Base-by-base conservation (phyloP, 92 coral and sea anemone species). In the Bergia sp. region DNA sequence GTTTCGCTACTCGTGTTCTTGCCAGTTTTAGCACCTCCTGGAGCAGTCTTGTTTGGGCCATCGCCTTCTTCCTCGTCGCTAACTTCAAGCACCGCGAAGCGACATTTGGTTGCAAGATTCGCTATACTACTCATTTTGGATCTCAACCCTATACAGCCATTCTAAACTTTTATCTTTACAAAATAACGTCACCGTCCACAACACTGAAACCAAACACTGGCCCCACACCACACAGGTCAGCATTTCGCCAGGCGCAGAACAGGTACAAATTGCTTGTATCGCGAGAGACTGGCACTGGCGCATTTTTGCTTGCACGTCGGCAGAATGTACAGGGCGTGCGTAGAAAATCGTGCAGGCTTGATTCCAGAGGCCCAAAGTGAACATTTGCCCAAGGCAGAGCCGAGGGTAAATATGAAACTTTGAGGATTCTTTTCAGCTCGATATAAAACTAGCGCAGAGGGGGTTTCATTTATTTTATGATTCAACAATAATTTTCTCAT, bases 41-140 rank as follows among this genome's bases (percentile, higher is more conserved):
- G 23, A 0, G 66, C 38, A 12, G 43, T 38, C 16, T 36, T 44
- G 45, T 45, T 49, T 45, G 79, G 10, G 18, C 78, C 29, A 36
- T 84, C 87, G 2, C 67, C 29, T 71, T 84, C 65, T 29, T 84
- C 87, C 15, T 84, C 87, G 66, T 84, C 87, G 43, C 79, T 84
- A n/a, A 84, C 53, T 36, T 37, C 75, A 71, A 84, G 87, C 87
- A 71, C 87, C 40, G 87, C 79, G 37, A 84, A 84, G 12, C 87
- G 87, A 71, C 87, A 67, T 1, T 47, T 72, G 16, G 87, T 84
- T 44, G 74, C 78, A 3, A 84, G 78, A 58, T 71, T 45, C 40
- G 42, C 66, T 36, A 84, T 65, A 5, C 44, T 72, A 72, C 29
- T 69, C 87, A 84, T 84, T 37, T 83, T 45, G 10, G 29, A 8